Base-by-base conservation (phyloP, 2,113 vertebrate genomes). In the Malurus cyaneus region DNA sequence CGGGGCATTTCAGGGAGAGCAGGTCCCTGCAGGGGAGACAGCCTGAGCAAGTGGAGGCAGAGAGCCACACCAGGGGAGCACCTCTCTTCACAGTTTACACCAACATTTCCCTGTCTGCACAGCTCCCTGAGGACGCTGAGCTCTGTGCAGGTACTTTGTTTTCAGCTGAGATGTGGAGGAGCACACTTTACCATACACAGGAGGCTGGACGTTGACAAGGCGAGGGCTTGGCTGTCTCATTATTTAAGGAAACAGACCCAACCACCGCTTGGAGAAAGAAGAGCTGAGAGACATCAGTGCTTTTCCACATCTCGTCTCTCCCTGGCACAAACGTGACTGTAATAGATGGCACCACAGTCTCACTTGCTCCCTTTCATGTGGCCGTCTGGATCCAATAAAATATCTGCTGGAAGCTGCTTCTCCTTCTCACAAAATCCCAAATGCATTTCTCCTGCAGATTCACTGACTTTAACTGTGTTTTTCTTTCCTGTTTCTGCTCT, bases 61-160 rank as follows among this genome's bases (percentile, higher is more conserved):
- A 66, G 60, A 87, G 70, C 84, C 36, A 70, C 1, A 0, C 88
- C 12, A 11, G 49, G 26, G 81, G 93, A 95, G 85, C 79, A 12
- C 84, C 65, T 88, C 93, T 95, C 91, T 46, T 93, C 93, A 56
- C 76, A 59, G 89, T 89, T 95, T 96, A 80, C 94, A 96, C 78
- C 95, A 21, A 53, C 88, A 57, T 83, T 86, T 96, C 92, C 78
- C 78, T 89, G 57, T 92, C 90, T 97, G 96, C 93, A 89, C 89
- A 81, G 95, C 88, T 89, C 88, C 42, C 14, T 78, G 53, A 88
- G 56, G 64, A 88, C 12, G 2, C 80, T 18, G 18, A 56, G 56
- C 80, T 85, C 94, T 70, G 73, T 85, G 69, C 76, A 92, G 88
- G 78, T 94, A 42, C 94, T 90, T 92, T 52, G 88, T 84, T 89